A percentile compares a stretch with the other conserved stretches of the same genome.
Evolutionary conservation across 2,888 invertebrate species (phyloP).

Genomic region (Apodemia hepburni): DNA sequence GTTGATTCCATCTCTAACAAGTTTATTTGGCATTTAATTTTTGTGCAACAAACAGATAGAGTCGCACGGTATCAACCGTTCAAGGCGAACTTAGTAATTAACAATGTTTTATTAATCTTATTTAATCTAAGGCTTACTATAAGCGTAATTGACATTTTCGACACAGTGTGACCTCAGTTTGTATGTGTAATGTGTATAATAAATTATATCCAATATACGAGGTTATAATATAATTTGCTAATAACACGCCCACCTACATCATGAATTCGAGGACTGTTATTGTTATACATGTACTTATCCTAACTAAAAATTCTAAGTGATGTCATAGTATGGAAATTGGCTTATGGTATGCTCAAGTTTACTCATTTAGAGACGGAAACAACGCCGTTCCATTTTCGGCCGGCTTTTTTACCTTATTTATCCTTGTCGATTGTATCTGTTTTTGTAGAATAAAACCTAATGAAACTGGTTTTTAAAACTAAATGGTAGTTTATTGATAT

Average conservation of each 20-base stretch:
- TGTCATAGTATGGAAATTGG: slow-evolving; percentile 15
- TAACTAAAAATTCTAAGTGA: slow-evolving; percentile 11
- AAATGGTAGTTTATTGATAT: too few species aligned
- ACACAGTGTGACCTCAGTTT: slow-evolving; percentile 3
- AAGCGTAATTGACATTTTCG: slow-evolving; percentile 32
- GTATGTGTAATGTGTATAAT: neutral
- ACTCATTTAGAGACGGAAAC: slow-evolving; percentile 10
- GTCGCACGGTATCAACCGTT: neutral
- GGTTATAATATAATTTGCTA: slow-evolving; percentile 4
- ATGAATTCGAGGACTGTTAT: neutral
- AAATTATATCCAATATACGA: neutral
- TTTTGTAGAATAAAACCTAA: too few species aligned
- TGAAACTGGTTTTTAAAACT: too few species aligned
- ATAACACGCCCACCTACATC: slow-evolving; percentile 11
- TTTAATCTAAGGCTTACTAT: slow-evolving; percentile 25
- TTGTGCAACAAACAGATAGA: neutral
- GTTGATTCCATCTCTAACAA: neutral
- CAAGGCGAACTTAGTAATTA: slow-evolving; percentile 13
- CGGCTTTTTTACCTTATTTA: neutral
- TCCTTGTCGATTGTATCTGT: too few species aligned
- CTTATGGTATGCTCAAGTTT: slow-evolving; percentile 3
- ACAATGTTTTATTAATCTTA: neutral
- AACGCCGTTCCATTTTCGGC: neutral
- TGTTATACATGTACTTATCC: neutral
- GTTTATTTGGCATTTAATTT: slow-evolving; percentile 14